Evolutionary conservation across 2,888 invertebrate species (phyloP).

Genomic region (Boloria selene): DNA sequence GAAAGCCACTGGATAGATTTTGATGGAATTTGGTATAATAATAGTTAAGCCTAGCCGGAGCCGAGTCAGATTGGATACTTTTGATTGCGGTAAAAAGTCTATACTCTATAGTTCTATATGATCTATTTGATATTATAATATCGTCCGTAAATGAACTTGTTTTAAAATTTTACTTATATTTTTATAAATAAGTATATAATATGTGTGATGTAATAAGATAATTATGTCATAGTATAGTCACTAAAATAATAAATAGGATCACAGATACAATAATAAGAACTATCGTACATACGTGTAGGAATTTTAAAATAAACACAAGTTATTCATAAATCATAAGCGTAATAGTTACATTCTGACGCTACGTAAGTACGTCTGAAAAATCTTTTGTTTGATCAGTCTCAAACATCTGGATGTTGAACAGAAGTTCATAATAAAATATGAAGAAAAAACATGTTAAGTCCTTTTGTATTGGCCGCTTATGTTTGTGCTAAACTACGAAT

Average conservation of each 20-base stretch:
- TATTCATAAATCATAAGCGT: slow-evolving; percentile 70
- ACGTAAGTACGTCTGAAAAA: slow-evolving; percentile 73
- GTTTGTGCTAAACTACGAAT: slow-evolving; percentile 54
- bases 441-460: slow-evolving; percentile 81
- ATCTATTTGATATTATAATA: no score
- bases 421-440: slow-evolving; percentile 82
- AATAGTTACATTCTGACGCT: slow-evolving; percentile 72
- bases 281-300: slow-evolving; percentile 57
- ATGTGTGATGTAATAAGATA: no score
- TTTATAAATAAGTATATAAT: no score
- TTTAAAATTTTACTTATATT: no score
- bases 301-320: slow-evolving; percentile 69
- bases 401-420: slow-evolving; percentile 81
- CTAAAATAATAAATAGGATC: background rate
- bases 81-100: no score
- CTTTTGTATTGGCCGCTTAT: slow-evolving; percentile 79
- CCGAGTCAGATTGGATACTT: no score
- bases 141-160: no score
- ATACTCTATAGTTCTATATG: no score
- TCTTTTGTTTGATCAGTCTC: slow-evolving; percentile 80
- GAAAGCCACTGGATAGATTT: no score
- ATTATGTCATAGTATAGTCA: no score
- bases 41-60: no score
- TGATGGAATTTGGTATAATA: no score
- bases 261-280: slow-evolving; percentile 8